Conservation (phyloP, 2,888 invertebrate genomes). For the Eucera pruinosa region DNA sequence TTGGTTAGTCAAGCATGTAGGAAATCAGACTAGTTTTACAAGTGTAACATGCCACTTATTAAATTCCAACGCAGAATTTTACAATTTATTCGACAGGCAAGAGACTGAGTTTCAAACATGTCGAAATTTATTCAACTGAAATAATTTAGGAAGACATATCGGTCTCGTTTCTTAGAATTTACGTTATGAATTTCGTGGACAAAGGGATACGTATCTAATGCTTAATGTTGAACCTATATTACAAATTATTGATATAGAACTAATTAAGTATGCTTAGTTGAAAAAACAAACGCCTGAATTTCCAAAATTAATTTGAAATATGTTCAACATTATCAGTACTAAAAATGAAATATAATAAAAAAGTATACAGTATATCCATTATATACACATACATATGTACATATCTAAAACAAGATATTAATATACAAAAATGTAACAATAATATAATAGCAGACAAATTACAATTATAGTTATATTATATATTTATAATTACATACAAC, state of each 20-base stretch:
- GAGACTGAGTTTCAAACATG: slow-evolving; percentile 51
- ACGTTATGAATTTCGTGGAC: background rate
- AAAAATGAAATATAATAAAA: too few species aligned
- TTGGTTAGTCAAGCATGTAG: background rate
- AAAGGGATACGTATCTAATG: background rate
- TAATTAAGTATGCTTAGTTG: background rate
- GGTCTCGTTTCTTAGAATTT: slow-evolving; percentile 13
- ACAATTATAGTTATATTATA: too few species aligned
- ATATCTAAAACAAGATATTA: too few species aligned
- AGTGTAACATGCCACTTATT: slow-evolving; percentile 15
- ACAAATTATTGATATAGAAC: too few species aligned
- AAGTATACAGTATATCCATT: too few species aligned
- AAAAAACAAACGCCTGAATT: background rate
- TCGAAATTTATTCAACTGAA: slow-evolving; percentile 39
- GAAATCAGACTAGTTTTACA: slow-evolving; percentile 32
- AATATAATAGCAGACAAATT: too few species aligned
- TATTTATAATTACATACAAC: too few species aligned
- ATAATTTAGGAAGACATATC: slow-evolving; percentile 48
- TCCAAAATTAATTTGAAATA: background rate
- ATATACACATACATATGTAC: too few species aligned
- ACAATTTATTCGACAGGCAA: slow-evolving; percentile 51
- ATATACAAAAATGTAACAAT: too few species aligned
- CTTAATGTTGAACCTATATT: background rate
- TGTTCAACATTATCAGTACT: too few species aligned
- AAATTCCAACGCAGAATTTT: slow-evolving; percentile 55